Percentiles rank a stretch among this genome's conserved stretches.
Conservation (phyloP, 2,113 vertebrate species). For the Castor canadensis region DNA sequence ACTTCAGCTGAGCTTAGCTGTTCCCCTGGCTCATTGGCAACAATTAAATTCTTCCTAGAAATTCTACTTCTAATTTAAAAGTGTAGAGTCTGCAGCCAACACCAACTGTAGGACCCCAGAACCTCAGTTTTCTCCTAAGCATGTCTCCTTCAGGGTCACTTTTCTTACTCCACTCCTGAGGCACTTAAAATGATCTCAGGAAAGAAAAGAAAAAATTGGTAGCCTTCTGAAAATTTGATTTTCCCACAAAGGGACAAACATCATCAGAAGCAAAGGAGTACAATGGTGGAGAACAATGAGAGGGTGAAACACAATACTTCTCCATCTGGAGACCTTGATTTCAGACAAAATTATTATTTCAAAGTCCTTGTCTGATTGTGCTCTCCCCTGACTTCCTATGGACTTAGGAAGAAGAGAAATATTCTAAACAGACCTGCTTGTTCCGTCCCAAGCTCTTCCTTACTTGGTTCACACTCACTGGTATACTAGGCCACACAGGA, state of each 20-base stretch:
- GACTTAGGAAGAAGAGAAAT: too few species aligned
- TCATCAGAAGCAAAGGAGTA: neutral
- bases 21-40: neutral
- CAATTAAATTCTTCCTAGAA: neutral
- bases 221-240: neutral
- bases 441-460: neutral
- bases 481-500: neutral
- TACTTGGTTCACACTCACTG: rapidly evolving
- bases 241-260: neutral
- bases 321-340: neutral
- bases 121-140: neutral
- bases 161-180: neutral
- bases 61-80: neutral
- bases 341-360: neutral
- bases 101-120: neutral
- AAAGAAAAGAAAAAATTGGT: neutral
- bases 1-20: rapidly evolving
- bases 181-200: neutral
- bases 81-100: rapidly evolving
- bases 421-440: too few species aligned
- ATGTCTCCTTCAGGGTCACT: neutral
- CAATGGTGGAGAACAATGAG: neutral
- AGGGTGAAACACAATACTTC: neutral
- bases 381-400: neutral
- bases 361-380: neutral